A percentile compares a stretch with the other conserved stretches of the same genome.
Conservation (phyloP, 2,113 vertebrate genomes). For the Xiphias gladius region DNA sequence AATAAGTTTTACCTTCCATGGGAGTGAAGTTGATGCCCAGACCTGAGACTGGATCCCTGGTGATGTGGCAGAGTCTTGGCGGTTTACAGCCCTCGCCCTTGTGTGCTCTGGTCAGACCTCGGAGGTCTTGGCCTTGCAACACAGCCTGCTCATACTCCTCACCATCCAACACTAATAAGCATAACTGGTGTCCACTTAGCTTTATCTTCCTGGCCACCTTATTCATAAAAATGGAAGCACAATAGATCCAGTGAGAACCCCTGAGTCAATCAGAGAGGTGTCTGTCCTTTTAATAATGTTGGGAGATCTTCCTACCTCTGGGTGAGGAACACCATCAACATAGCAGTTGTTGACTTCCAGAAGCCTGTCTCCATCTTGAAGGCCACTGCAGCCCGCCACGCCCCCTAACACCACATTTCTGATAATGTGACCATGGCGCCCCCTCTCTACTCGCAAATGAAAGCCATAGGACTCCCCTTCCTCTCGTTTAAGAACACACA, state of each 20-base stretch:
- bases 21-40: slow-evolving; percentile 87
- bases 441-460: slow-evolving; percentile 81
- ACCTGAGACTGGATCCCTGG: slow-evolving; percentile 77
- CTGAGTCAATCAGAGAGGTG: not conserved
- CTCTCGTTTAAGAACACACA: slow-evolving; percentile 88
- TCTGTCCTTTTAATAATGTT: not conserved
- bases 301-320: slow-evolving; percentile 78
- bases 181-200: slow-evolving; percentile 87
- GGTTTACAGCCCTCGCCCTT: slow-evolving; percentile 44
- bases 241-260: not conserved
- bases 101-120: slow-evolving; percentile 28
- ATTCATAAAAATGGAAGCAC: not conserved
- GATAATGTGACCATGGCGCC: slow-evolving; percentile 84
- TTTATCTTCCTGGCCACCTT: slow-evolving; percentile 90
- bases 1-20: slow-evolving; percentile 70
- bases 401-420: slow-evolving; percentile 82
- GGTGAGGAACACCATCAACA: slow-evolving; percentile 84
- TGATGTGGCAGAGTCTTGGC: slow-evolving; percentile 88
- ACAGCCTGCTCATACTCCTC: slow-evolving; percentile 74
- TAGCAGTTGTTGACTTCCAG: slow-evolving; percentile 89
- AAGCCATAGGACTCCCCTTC: slow-evolving; percentile 86
- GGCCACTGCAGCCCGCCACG: slow-evolving; percentile 86
- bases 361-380: slow-evolving; percentile 89
- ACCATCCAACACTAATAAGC: slow-evolving; percentile 85
- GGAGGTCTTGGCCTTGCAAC: slow-evolving; percentile 67